Conservation (phyloP, 2,797 vertebrate genomes). For the Lemur catta region DNA sequence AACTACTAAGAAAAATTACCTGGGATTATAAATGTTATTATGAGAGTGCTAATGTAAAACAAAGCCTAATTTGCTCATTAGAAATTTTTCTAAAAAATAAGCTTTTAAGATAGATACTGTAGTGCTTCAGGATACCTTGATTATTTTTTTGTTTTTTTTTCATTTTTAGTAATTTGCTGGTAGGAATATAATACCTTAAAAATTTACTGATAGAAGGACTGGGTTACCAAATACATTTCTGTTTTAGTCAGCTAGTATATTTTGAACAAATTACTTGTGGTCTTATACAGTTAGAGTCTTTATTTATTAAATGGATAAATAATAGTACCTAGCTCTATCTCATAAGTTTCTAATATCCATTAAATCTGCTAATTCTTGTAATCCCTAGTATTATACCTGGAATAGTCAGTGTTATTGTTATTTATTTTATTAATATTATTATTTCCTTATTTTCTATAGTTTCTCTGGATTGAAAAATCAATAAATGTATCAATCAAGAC, state of each 20-base stretch:
- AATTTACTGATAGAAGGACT: background rate
- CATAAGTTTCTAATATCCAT: background rate
- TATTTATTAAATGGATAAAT: background rate
- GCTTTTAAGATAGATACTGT: background rate
- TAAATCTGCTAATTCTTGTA: background rate
- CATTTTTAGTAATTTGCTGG: background rate
- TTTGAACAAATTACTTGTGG: background rate
- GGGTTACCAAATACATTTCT: background rate
- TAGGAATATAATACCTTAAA: background rate
- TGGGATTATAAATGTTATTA: background rate
- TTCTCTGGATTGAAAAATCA: background rate
- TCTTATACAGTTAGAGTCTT: background rate
- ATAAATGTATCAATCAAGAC: background rate
- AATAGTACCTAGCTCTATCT: background rate
- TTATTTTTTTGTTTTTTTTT: background rate
- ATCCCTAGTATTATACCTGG: background rate
- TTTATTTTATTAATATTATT: background rate
- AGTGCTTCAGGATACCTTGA: background rate
- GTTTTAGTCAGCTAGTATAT: background rate
- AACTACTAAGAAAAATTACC: background rate
- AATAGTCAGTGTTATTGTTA: background rate
- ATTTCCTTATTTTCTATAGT: background rate
- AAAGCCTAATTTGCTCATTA: background rate
- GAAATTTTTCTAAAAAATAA: background rate
- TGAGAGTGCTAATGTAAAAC: background rate